Conservation (phyloP, 2,888 invertebrate species). For the Noctua fimbriata region DNA sequence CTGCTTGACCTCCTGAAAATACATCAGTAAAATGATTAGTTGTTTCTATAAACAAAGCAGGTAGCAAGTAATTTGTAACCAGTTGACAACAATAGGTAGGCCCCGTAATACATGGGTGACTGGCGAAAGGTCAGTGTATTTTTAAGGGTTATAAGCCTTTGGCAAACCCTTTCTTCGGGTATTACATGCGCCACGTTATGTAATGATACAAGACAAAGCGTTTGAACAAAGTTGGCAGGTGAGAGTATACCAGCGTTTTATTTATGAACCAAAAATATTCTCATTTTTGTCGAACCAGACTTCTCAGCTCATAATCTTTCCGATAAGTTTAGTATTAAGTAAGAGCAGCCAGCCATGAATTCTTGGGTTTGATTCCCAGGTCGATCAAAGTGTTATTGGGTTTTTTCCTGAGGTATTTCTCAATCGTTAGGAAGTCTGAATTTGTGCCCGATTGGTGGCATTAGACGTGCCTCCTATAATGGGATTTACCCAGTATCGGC, state of each 20-base stretch:
- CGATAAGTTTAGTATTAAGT: not conserved
- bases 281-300: not conserved
- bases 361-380: too few species aligned
- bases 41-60: not conserved
- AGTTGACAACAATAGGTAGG: not conserved
- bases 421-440: not conserved
- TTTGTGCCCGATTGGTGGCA: not conserved
- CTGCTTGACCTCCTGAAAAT: constrained; percentile 82
- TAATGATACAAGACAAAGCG: not conserved
- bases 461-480: not conserved
- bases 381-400: too few species aligned
- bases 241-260: not conserved
- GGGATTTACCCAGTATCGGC: not conserved
- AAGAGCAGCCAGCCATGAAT: too few species aligned
- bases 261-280: not conserved
- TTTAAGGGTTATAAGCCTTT: not conserved
- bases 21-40: not conserved
- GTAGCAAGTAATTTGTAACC: not conserved
- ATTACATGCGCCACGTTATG: not conserved
- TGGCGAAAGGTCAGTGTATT: not conserved
- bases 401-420: too few species aligned
- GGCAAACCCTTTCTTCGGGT: not conserved
- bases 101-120: not conserved
- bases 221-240: not conserved
- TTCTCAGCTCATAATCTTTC: not conserved